phyloP scores from a whole-genome alignment of 2,888 invertebrate species.

The Tryphoninae sp. region DNA sequence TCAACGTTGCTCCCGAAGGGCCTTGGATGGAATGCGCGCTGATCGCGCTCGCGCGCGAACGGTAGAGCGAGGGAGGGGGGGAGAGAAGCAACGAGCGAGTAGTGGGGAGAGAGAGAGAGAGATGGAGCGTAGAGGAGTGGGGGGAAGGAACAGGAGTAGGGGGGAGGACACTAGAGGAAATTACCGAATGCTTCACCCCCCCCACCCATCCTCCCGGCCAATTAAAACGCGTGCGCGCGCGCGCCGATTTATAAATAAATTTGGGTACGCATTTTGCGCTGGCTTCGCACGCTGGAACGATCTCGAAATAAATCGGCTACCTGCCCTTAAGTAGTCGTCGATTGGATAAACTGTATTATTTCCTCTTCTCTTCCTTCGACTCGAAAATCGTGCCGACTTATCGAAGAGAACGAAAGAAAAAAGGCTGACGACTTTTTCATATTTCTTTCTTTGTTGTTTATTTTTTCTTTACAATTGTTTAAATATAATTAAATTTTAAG shows the following conservation, averaged over 20 bases:
- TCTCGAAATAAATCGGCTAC: conserved; percentile 42
- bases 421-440: not conserved
- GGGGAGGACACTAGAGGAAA: conserved; percentile 70
- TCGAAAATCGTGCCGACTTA: no score
- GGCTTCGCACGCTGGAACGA: conserved; percentile 39
- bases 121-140: not conserved
- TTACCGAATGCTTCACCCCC: conserved; percentile 67
- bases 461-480: no score
- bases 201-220: no score
- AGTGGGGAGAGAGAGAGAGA: not conserved
- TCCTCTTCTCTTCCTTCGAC: no score
- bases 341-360: not conserved
- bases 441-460: no score
- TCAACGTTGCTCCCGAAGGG: conserved; percentile 63
- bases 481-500: no score
- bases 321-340: not conserved
- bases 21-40: conserved; percentile 76
- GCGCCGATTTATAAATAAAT: conserved; percentile 61
- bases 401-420: not conserved
- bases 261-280: conserved; percentile 44
- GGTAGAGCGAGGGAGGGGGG: not conserved
- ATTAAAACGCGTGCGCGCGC: conserved; percentile 14
- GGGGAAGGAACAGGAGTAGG: no score
- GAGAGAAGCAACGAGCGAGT: not conserved
- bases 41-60: conserved; percentile 41